These are phyloP conservation scores for Chaenocephalus aceratus DNA, from an alignment of 2,113 vertebrate genomes.

Conservation along the genomic window DNA sequence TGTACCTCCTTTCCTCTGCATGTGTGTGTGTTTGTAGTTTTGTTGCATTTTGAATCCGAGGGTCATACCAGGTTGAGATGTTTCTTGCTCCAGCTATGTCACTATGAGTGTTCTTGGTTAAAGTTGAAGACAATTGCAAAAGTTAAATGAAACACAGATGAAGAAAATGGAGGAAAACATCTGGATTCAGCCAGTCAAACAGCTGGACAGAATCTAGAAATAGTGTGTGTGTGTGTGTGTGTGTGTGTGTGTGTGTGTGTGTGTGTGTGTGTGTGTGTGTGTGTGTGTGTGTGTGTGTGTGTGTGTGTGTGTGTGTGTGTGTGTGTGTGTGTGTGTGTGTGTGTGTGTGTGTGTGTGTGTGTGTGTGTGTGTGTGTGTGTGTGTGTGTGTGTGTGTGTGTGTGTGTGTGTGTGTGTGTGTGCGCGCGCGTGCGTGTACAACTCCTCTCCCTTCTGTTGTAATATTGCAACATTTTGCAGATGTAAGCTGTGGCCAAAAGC, in stretches of 20 bases:
- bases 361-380: constrained; percentile 35
- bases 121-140: constrained; percentile 35
- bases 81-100: constrained; percentile 23
- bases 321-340: constrained; percentile 14
- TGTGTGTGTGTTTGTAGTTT: constrained; percentile 30
- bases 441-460: constrained; percentile 50
- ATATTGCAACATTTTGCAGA: constrained; percentile 71
- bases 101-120: constrained; percentile 12
- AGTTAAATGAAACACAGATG: constrained; percentile 60
- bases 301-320: no score
- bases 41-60: constrained; percentile 18
- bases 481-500: constrained; percentile 62
- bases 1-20: constrained; percentile 4
- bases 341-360: constrained; percentile 22
- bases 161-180: constrained; percentile 67
- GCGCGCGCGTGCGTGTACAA: no score
- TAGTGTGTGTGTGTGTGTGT: background rate
- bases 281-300: background rate
- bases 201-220: constrained; percentile 71
- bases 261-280: no score
- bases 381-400: no score
- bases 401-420: no score
- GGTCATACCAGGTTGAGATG: constrained; percentile 46
- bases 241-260: background rate
- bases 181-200: constrained; percentile 65